These are phyloP conservation scores for Hoplostethus mediterraneus DNA, from an alignment of 2,797 vertebrate species.

Conservation along the genomic window DNA sequence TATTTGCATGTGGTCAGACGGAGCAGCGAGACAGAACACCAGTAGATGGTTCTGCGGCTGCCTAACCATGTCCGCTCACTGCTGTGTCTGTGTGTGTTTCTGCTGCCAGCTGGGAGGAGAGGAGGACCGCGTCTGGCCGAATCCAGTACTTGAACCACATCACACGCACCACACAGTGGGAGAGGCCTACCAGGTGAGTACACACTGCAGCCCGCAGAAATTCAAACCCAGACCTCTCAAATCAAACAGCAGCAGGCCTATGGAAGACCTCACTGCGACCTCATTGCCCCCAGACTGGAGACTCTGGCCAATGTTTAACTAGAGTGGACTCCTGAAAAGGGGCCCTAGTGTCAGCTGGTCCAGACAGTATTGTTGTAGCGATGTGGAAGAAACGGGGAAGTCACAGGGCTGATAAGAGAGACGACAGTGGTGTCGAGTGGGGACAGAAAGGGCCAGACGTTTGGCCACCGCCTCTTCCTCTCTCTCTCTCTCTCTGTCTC, in stretches of 20 bases:
- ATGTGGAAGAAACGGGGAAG: conserved; percentile 45
- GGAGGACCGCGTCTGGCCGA: conserved; percentile 95
- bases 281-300: conserved; percentile 30
- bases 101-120: conserved; percentile 93
- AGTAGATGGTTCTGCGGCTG: conserved; percentile 33
- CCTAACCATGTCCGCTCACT: conserved; percentile 56
- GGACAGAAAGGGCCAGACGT: too few species aligned
- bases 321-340: conserved; percentile 22
- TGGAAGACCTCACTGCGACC: conserved; percentile 42
- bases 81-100: conserved; percentile 75
- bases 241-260: conserved; percentile 41
- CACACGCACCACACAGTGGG: conserved; percentile 97
- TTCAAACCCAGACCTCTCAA: conserved; percentile 46
- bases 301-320: conserved; percentile 25
- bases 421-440: conserved; percentile 7
- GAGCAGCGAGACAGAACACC: conserved; percentile 23
- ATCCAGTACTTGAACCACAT: conserved; percentile 99
- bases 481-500: not conserved
- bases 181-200: conserved; percentile 95
- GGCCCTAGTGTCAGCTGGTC: conserved; percentile 26
- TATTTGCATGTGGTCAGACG: conserved; percentile 49
- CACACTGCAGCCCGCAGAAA: conserved; percentile 50
- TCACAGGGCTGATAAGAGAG: conserved; percentile 22
- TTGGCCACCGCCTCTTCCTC: conserved; percentile 1
- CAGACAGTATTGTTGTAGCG: conserved; percentile 48